Conservation (phyloP, 2,888 invertebrate genomes). For the Chrysomela aeneicollis region DNA sequence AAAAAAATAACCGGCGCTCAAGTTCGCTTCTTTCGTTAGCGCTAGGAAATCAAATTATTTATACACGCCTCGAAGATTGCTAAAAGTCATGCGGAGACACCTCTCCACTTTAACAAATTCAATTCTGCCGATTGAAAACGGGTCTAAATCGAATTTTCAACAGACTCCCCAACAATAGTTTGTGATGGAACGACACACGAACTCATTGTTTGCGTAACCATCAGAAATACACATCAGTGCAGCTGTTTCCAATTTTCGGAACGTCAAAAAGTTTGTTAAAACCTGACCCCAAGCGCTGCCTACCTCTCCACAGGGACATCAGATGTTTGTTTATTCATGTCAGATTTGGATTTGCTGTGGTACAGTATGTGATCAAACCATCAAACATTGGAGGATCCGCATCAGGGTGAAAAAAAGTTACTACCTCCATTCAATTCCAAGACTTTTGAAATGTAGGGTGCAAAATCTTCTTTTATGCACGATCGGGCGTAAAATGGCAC, state of each 20-base stretch:
- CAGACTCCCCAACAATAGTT: constrained; percentile 15
- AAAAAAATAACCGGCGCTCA: neutral
- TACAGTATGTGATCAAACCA: no score
- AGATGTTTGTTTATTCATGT: no score
- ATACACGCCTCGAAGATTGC: constrained; percentile 13
- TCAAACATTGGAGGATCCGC: no score
- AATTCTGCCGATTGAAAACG: constrained; percentile 24
- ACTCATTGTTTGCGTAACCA: constrained; percentile 14
- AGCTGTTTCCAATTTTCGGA: constrained; percentile 15
- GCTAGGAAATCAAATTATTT: constrained; percentile 15
- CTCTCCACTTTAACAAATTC: constrained; percentile 19
- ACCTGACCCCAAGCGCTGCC: no score
- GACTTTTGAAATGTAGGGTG: no score
- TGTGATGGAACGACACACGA: constrained; percentile 1
- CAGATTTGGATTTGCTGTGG: no score
- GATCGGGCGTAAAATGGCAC: no score
- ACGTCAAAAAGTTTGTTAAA: neutral
- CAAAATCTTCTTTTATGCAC: no score
- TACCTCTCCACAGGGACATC: no score
- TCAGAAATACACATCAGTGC: constrained; percentile 8
- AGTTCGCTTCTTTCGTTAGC: constrained; percentile 1
- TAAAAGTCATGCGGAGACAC: constrained; percentile 3
- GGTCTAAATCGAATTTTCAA: constrained; percentile 23
- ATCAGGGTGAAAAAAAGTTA: no score
- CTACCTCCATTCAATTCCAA: no score